Conservation (phyloP, 37 sponge, comb jelly and placozoan species). For the Eunapius fragilis region DNA sequence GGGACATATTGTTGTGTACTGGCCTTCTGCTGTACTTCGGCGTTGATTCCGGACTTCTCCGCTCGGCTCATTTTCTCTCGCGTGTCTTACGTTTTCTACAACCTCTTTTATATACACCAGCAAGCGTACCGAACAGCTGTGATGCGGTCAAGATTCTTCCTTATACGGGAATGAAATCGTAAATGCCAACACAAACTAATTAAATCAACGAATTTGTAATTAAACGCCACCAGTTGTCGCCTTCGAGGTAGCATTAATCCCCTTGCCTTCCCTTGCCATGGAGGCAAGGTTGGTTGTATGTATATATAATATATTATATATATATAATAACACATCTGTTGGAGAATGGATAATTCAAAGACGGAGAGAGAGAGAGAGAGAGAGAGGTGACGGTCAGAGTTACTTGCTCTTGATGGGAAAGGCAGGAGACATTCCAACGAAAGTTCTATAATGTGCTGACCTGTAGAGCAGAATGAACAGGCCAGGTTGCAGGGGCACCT, state of each 20-base stretch:
- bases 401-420: slow-evolving; percentile 28
- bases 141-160: background rate
- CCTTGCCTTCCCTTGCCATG: no score
- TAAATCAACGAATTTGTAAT: background rate
- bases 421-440: slow-evolving; percentile 76
- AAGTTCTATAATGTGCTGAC: slow-evolving; percentile 24
- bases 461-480: slow-evolving; percentile 54
- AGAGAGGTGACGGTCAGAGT: no score
- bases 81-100: background rate
- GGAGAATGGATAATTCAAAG: background rate
- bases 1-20: slow-evolving; percentile 1
- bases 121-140: background rate
- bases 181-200: background rate
- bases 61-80: slow-evolving; percentile 51
- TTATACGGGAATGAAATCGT: background rate
- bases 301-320: no score
- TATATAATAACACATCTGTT: no score
- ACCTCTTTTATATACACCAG: background rate
- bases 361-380: no score
- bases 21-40: slow-evolving; percentile 80
- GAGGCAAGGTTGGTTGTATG: no score
- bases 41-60: slow-evolving; percentile 82
- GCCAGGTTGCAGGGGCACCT: slow-evolving; percentile 41
- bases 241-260: no score
- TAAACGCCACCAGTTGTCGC: no score